Evolutionary conservation across 2,797 vertebrate genomes (phyloP).

Genomic region (Clarias pachynema): DNA sequence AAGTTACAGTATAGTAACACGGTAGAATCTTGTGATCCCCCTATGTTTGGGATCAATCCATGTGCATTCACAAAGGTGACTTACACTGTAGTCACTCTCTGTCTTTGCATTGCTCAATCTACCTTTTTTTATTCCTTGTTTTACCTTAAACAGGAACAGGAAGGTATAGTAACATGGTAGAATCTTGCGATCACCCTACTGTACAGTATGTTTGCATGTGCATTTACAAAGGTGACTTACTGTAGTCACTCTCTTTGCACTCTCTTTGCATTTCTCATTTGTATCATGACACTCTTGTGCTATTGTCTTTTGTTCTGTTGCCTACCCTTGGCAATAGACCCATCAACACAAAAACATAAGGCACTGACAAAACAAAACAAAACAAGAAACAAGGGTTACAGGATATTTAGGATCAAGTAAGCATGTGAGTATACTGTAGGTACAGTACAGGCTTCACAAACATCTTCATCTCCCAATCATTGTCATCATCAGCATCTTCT

Average conservation of each 20-base stretch:
- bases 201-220: no score
- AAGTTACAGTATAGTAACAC: no score
- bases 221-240: neutral
- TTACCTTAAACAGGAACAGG: neutral
- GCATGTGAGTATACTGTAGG: no score
- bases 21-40: no score
- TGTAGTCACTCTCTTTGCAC: neutral
- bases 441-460: neutral
- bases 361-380: no score
- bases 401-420: no score
- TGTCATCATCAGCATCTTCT: neutral
- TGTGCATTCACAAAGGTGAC: neutral
- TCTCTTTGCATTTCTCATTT: neutral
- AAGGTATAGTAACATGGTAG: neutral
- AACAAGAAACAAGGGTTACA: no score
- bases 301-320: neutral
- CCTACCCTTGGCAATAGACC: neutral
- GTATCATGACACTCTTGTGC: neutral
- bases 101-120: neutral
- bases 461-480: neutral
- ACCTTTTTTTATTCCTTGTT: no score
- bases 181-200: neutral
- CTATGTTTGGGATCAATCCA: no score
- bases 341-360: no score
- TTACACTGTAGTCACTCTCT: neutral